Evolutionary conservation across 1,140 invertebrate genomes (phyloP), one percentile per base, ranked within the genome.

Genomic region (Anthonomus grandis): DNA sequence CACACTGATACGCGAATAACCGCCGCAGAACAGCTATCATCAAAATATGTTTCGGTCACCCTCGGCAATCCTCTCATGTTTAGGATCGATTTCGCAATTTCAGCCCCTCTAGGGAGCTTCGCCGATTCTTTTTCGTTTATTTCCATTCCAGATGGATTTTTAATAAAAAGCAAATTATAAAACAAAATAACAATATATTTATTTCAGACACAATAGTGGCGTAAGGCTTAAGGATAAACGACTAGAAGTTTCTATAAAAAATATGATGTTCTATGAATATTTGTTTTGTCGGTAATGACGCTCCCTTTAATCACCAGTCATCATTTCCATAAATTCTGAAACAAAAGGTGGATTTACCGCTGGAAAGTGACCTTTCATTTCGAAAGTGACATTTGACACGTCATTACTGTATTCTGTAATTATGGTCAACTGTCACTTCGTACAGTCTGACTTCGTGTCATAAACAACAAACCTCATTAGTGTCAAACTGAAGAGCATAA

Each of bases 271-370:
- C 6, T 31, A 31, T 31, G 6, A 8, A 31, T 31, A 31, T 8
- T 31, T 31, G n/a, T 31, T 31, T 31, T n/a, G 6, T n/a, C n/a
- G 5, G 13, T 19, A 15, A 19, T 34, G 10, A 49, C 34, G 27
- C 38, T 5, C 17, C 12, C 34, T 62, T 76, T 75, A 85, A 69
- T 85, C 83, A 15, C 83, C 84, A 52, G 83, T 86, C 83, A 86
- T 85, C 83, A 85, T 86, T 64, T 84, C 84, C 83, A 85, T 85
- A 73, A 85, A 85, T 75, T 86, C 83, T 86, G 78, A 24, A 78
- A 78, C 46, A 34, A 22, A 41, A 10, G 12, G 17, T 13, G 12
- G 17, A 23, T 5, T 23, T 22, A 24, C 10, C 2, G 17, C 4
- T 45, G 23, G 8, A 45, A 45, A 22, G 3, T n/a, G n/a, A n/a